Percentiles rank a stretch among this genome's conserved stretches.
Conservation (phyloP, 92 coral and sea anemone species). For the Scolanthus callimorphus region DNA sequence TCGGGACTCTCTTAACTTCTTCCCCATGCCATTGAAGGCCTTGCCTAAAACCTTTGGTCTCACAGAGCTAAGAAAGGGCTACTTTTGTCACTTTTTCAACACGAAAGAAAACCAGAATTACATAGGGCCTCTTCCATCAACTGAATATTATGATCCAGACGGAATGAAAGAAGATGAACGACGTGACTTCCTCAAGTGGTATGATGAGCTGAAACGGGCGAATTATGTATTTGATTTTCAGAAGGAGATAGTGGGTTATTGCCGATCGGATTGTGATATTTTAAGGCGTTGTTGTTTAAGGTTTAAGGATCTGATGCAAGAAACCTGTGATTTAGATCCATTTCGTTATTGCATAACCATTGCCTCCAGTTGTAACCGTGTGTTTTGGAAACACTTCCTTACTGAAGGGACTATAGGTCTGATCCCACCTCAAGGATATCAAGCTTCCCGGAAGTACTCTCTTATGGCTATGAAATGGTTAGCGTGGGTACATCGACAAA, state of each 20-base stretch:
- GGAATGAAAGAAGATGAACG: conserved; percentile 21
- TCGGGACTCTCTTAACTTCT: conserved; percentile 21
- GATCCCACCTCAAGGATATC: conserved; percentile 40
- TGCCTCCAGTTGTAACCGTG: conserved; percentile 29
- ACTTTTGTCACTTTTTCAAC: conserved; percentile 43
- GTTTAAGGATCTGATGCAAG: conserved; percentile 26
- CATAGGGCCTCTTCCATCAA: conserved; percentile 20
- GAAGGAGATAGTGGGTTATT: conserved; percentile 28
- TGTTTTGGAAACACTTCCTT: conserved; percentile 25
- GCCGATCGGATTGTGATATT: conserved; percentile 45
- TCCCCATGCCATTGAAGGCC: conserved; percentile 27
- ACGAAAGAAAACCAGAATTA: conserved; percentile 21
- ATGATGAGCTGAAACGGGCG: conserved; percentile 1
- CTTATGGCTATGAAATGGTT: conserved; percentile 17
- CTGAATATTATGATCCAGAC: conserved; percentile 25
- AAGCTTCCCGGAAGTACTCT: conserved; percentile 22
- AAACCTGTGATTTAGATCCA: conserved; percentile 19
- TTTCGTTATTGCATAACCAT: conserved; percentile 32
- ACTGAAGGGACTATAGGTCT: conserved; percentile 29
- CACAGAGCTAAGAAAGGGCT: too few species aligned
- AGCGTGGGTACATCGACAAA: conserved; percentile 4
- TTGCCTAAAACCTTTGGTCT: conserved; percentile 39
- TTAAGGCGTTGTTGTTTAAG: conserved; percentile 31
- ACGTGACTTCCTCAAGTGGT: conserved; percentile 6
- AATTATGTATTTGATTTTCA: conserved; percentile 42